Evolutionary conservation across 2,113 vertebrate species (phyloP).

Genomic region (Toxotes chatareus): DNA sequence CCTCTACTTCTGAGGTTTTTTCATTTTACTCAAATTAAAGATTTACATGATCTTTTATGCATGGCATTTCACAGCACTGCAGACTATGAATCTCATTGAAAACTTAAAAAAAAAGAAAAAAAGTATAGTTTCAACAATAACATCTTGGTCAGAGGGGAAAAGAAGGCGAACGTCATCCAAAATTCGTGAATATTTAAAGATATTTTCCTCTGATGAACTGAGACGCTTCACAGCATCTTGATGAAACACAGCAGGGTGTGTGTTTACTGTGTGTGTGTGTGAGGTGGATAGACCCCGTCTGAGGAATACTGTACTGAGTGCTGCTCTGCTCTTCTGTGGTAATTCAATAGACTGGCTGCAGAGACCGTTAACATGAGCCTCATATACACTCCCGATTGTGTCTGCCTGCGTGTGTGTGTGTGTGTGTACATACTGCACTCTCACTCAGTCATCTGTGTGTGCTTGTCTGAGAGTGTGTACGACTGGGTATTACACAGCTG

Average conservation of each 20-base stretch:
- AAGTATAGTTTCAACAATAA: slow-evolving; percentile 11
- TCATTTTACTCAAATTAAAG: slow-evolving; percentile 57
- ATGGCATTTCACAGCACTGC: neutral
- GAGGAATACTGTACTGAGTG: slow-evolving; percentile 25
- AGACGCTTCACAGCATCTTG: slow-evolving; percentile 14
- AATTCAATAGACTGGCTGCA: slow-evolving; percentile 42
- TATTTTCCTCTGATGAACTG: slow-evolving; percentile 23
- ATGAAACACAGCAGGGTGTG: slow-evolving; percentile 25
- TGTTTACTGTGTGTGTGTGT: neutral
- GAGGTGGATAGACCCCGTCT: neutral
- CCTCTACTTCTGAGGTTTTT: slow-evolving; percentile 33
- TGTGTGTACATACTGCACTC: slow-evolving; percentile 19
- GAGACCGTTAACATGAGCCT: slow-evolving; percentile 28
- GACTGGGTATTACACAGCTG: slow-evolving; percentile 27
- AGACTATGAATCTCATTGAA: slow-evolving; percentile 36
- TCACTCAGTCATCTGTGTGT: slow-evolving; percentile 23
- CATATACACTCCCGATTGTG: slow-evolving; percentile 13
- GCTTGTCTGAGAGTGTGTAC: slow-evolving; percentile 20
- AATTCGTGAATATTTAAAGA: slow-evolving; percentile 10
- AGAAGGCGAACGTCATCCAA: neutral
- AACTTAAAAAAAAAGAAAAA: neutral
- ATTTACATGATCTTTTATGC: slow-evolving; percentile 46
- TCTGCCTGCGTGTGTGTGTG: neutral
- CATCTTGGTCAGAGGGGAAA: slow-evolving; percentile 1
- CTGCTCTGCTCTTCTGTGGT: slow-evolving; percentile 30